These are phyloP conservation scores for Lates calcarifer DNA, from an alignment of 2,113 vertebrate genomes.

Conservation along the genomic window DNA sequence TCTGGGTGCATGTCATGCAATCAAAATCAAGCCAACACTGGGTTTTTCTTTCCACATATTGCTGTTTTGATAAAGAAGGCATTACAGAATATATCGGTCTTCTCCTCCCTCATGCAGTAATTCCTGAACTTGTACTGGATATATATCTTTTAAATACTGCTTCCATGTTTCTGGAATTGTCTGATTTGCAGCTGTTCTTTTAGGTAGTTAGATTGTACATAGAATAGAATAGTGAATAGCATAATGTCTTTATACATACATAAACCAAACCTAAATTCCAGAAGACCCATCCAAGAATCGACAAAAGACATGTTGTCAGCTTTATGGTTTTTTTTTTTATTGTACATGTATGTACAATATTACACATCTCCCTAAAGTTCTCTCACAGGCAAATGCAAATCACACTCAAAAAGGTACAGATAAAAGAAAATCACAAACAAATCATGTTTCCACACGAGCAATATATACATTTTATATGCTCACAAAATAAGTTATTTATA, in stretches of 20 bases:
- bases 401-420: constrained; percentile 16
- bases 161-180: no score
- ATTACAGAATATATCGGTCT: not conserved
- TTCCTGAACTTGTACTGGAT: not conserved
- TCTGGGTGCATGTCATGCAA: not conserved
- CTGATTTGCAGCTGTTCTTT: no score
- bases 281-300: not conserved
- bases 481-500: not conserved
- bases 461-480: constrained; percentile 1
- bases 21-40: not conserved
- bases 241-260: not conserved
- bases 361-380: not conserved
- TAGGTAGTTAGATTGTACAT: no score
- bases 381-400: not conserved
- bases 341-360: constrained; percentile 39
- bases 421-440: constrained; percentile 7
- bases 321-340: constrained; percentile 54
- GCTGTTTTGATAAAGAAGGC: no score
- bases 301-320: not conserved
- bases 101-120: not conserved
- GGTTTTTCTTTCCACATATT: not conserved
- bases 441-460: not conserved
- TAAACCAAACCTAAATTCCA: not conserved
- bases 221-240: no score
- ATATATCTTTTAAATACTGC: no score